Percentiles rank a stretch among this genome's conserved stretches.
Conservation (phyloP, 2,797 vertebrate species). For the Echiichthys vipera region DNA sequence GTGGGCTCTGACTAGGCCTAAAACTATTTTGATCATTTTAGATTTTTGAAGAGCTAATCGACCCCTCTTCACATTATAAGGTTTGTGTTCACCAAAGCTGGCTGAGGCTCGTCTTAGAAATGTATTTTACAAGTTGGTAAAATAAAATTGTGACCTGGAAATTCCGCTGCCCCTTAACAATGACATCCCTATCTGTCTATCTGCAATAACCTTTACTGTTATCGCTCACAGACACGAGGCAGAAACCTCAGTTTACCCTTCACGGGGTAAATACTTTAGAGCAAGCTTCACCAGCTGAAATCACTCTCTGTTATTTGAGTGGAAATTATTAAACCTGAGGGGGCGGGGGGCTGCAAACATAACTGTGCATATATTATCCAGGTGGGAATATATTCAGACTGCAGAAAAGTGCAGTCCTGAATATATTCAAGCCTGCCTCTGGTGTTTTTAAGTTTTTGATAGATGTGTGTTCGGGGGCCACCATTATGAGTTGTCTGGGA, state of each 20-base stretch:
- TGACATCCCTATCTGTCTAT: conserved; percentile 46
- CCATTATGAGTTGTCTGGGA: conserved; percentile 47
- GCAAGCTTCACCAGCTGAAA: conserved; percentile 43
- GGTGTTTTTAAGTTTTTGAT: conserved; percentile 45
- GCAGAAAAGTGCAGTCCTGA: conserved; percentile 36
- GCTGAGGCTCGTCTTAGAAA: not conserved
- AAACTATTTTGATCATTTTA: not conserved
- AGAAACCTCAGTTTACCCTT: conserved; percentile 42
- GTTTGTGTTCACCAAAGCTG: not conserved
- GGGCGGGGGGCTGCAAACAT: conserved; percentile 34
- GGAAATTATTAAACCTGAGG: conserved; percentile 54
- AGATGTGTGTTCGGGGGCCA: conserved; percentile 25
- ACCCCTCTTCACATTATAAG: not conserved
- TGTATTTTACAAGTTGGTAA: not conserved
- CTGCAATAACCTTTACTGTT: conserved; percentile 57
- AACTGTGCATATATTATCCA: conserved; percentile 38
- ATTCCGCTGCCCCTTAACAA: conserved; percentile 27
- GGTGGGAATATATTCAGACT: conserved; percentile 44
- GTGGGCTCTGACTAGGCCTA: too few species aligned
- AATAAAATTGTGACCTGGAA: conserved; percentile 14
- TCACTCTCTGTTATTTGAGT: conserved; percentile 49
- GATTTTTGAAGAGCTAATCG: not conserved
- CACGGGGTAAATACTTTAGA: conserved; percentile 45
- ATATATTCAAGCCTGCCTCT: conserved; percentile 37
- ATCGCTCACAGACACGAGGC: conserved; percentile 45